These are phyloP conservation scores for Caretta caretta DNA, from an alignment of 2,113 vertebrate genomes.

Conservation along the genomic window DNA sequence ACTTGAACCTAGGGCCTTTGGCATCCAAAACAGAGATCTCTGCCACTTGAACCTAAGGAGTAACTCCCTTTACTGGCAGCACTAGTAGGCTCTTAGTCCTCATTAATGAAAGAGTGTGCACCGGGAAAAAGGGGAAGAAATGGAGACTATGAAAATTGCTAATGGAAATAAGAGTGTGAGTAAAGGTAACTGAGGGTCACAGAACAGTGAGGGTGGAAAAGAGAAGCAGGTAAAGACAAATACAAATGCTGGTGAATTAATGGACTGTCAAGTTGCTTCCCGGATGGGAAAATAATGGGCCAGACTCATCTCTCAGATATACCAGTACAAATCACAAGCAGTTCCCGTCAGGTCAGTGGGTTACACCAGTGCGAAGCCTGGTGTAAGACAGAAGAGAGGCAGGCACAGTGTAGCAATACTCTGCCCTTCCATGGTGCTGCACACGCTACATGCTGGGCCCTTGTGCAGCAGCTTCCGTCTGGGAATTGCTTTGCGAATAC, in stretches of 20 bases:
- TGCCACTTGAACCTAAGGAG: not conserved
- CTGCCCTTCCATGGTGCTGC: not conserved
- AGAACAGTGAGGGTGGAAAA: not conserved
- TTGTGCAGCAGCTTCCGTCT: no score
- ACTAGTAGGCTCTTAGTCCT: not conserved
- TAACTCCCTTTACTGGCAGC: not conserved
- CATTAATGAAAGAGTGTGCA: not conserved
- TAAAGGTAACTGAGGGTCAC: not conserved
- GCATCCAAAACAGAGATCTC: not conserved
- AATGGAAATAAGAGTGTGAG: not conserved
- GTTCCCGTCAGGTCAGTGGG: not conserved
- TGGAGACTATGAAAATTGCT: not conserved
- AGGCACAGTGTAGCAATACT: not conserved
- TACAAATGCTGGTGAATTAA: not conserved
- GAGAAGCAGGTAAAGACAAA: not conserved
- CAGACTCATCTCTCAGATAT: not conserved
- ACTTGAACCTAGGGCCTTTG: not conserved
- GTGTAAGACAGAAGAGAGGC: fast-evolving
- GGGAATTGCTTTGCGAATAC: not conserved
- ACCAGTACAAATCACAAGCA: not conserved
- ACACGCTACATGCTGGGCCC: no score
- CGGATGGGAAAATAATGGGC: not conserved
- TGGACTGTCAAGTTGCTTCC: not conserved
- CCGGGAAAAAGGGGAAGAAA: not conserved
- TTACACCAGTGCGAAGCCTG: not conserved